These are phyloP conservation scores for Campoletis raptor DNA, from an alignment of 2,888 invertebrate species.

Conservation along the genomic window DNA sequence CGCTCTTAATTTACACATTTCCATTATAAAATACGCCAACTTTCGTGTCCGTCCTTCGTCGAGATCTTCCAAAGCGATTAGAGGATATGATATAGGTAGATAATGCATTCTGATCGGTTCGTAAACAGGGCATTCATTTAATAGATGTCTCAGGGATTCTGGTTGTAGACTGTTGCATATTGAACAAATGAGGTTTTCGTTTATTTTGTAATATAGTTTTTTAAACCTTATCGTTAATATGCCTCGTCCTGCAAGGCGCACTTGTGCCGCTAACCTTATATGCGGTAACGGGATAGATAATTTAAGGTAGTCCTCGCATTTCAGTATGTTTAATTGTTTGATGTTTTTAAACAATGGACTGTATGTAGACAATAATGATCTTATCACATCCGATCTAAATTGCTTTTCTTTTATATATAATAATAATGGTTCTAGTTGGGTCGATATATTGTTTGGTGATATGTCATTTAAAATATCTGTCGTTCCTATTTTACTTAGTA, in stretches of 20 bases:
- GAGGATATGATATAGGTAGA: no score
- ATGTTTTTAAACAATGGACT: neutral
- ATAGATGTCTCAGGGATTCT: neutral
- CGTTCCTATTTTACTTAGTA: no score
- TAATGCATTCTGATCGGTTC: neutral
- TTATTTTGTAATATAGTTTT: slow-evolving; percentile 1
- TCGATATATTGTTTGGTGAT: neutral
- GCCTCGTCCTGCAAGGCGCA: neutral
- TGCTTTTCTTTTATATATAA: neutral
- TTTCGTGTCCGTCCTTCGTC: no score
- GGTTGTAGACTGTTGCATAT: neutral
- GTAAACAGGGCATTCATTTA: neutral
- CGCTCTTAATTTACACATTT: no score
- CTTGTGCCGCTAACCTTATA: neutral
- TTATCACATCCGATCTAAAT: neutral
- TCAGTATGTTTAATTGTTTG: neutral
- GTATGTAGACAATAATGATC: no score
- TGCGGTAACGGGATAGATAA: neutral
- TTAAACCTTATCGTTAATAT: neutral
- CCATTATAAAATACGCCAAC: no score
- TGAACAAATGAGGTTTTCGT: neutral
- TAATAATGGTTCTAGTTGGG: neutral
- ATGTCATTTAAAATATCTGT: neutral
- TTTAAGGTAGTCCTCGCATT: slow-evolving; percentile 2
- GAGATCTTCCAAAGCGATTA: no score